Conservation (phyloP, 1,140 invertebrate genomes). For the Pseudomyrmex flavicornis region DNA sequence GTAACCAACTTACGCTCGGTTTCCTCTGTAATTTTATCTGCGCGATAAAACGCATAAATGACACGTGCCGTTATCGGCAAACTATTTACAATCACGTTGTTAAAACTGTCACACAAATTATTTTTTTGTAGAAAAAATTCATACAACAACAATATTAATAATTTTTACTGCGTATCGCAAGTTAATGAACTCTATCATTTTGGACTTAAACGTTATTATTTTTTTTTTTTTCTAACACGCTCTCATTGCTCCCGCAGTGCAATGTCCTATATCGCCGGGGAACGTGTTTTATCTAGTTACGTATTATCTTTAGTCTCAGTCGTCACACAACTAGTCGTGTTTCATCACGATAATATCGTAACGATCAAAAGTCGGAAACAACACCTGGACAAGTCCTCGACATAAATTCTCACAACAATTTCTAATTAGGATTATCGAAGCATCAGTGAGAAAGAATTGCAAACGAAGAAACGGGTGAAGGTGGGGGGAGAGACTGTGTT, state of each 20-base stretch:
- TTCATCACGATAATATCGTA: slow-evolving; percentile 41
- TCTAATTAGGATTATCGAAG: slow-evolving; percentile 30
- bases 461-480: neutral
- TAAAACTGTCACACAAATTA: no score
- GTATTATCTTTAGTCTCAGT: slow-evolving; percentile 38
- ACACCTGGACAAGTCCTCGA: slow-evolving; percentile 53
- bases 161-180: neutral
- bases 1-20: no score
- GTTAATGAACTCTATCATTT: neutral
- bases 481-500: neutral
- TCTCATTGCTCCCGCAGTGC: slow-evolving; percentile 14
- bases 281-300: slow-evolving; percentile 50
- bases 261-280: slow-evolving; percentile 31
- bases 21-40: no score
- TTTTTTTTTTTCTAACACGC: neutral
- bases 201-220: neutral
- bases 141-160: no score
- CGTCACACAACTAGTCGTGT: slow-evolving; percentile 16
- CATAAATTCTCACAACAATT: slow-evolving; percentile 42
- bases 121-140: no score
- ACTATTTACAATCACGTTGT: neutral
- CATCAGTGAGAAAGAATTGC: slow-evolving; percentile 35
- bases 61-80: neutral
- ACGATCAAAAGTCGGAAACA: slow-evolving; percentile 52
- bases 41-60: no score